A percentile compares a stretch with the other conserved stretches of the same genome.
These are phyloP conservation scores for Sminthurinus aureus DNA, from an alignment of 2,888 invertebrate species.

Conservation along the genomic window DNA sequence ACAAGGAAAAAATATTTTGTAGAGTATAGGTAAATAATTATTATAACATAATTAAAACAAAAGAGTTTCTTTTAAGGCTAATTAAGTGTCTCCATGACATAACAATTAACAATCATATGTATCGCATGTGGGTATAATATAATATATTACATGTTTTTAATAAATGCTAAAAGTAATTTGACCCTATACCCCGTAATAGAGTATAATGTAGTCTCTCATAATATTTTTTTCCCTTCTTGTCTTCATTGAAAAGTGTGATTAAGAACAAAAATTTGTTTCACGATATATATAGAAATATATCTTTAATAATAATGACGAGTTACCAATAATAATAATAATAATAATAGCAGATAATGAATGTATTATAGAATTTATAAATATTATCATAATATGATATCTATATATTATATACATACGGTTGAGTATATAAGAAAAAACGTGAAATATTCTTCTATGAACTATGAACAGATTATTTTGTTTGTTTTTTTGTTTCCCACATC, in stretches of 20 bases:
- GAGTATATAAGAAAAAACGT: conserved; percentile 11
- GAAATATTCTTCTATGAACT: conserved; percentile 12
- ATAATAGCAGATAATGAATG: too few relatives aligned
- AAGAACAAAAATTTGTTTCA: neutral
- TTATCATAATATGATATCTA: neutral
- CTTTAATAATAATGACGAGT: too few relatives aligned
- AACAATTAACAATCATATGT: conserved; percentile 17
- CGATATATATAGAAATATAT: neutral
- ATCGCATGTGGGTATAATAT: neutral
- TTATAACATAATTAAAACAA: conserved; percentile 1
- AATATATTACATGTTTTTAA: neutral
- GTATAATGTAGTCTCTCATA: neutral
- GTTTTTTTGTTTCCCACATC: neutral
- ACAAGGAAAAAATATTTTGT: too few relatives aligned
- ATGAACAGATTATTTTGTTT: conserved; percentile 15
- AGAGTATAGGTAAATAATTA: neutral
- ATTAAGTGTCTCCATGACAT: conserved; percentile 3
- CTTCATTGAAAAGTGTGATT: neutral
- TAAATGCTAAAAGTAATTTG: neutral
- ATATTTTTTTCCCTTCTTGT: neutral
- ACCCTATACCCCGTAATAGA: neutral
- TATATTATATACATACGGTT: conserved; percentile 12
- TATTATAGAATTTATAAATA: conserved; percentile 4
- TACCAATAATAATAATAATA: too few relatives aligned
- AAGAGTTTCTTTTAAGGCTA: neutral